Percentiles rank a stretch among this genome's conserved stretches.
These are phyloP conservation scores for Bradypodion ventrale DNA, from an alignment of 2,797 vertebrate species.

Conservation along the genomic window DNA sequence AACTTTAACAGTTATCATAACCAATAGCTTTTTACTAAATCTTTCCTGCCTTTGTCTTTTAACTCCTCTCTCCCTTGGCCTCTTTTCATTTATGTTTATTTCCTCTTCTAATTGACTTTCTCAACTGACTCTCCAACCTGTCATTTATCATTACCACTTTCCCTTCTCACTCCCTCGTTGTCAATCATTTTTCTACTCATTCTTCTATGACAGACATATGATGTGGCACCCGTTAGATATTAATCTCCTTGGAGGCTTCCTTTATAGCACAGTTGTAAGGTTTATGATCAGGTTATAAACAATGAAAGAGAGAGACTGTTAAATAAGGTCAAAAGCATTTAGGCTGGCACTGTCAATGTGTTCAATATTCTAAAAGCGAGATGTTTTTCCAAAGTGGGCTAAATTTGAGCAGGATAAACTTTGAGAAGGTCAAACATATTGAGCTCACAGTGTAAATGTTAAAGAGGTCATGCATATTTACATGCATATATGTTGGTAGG, in stretches of 20 bases:
- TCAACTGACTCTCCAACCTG: background rate
- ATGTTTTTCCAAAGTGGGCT: constrained; percentile 53
- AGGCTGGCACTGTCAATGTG: constrained; percentile 60
- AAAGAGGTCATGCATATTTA: background rate
- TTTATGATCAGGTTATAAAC: constrained; percentile 71
- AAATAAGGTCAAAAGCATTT: constrained; percentile 65
- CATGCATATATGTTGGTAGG: background rate
- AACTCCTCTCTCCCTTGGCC: background rate
- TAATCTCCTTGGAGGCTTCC: constrained; percentile 58
- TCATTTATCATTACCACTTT: background rate
- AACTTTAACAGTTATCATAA: background rate
- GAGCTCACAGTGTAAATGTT: background rate
- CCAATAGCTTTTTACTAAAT: background rate
- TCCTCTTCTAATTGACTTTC: background rate
- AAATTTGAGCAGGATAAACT: constrained; percentile 38
- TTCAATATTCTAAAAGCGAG: constrained; percentile 47
- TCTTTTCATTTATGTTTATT: background rate
- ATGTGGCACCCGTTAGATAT: constrained; percentile 48
- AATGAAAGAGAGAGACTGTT: constrained; percentile 63
- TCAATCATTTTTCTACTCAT: background rate
- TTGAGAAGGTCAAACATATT: constrained; percentile 8
- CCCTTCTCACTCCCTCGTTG: background rate
- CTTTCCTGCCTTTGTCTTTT: background rate
- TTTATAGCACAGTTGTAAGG: constrained; percentile 61
- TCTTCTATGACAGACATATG: constrained; percentile 5